A percentile compares a stretch with the other conserved stretches of the same genome.
These are phyloP conservation scores for Choloepus didactylus DNA, from an alignment of 2,797 vertebrate genomes.

Conservation along the genomic window DNA sequence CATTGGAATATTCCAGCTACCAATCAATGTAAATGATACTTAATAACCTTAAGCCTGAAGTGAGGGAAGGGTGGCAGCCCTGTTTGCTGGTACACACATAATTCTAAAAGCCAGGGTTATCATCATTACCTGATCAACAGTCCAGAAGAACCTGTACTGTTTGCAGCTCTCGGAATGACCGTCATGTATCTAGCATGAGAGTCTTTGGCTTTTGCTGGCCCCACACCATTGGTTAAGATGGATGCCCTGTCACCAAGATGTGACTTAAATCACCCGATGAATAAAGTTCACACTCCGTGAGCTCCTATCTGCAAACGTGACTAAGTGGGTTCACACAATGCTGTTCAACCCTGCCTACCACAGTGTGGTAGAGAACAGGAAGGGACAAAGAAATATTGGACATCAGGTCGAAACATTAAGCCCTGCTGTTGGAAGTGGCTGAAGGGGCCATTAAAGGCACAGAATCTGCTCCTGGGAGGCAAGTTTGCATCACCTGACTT, in stretches of 20 bases:
- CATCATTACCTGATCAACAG: not conserved
- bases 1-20: not conserved
- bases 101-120: not conserved
- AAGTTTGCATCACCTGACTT: not conserved
- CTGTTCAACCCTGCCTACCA: not conserved
- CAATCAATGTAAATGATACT: not conserved
- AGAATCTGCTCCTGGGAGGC: not conserved
- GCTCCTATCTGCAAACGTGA: not conserved
- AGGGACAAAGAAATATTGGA: not conserved
- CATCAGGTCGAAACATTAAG: not conserved
- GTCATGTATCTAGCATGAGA: too few relatives aligned
- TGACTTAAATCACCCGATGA: not conserved
- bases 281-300: not conserved
- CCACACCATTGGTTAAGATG: not conserved
- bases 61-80: not conserved
- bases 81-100: not conserved
- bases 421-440: not conserved
- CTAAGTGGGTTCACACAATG: not conserved
- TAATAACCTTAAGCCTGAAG: not conserved
- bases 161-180: not conserved
- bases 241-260: not conserved
- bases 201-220: not conserved
- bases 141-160: not conserved
- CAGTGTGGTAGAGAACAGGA: not conserved
- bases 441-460: not conserved